phyloP scores from a whole-genome alignment of 2,888 invertebrate species.

The Rotaria magnacalcarata region DNA sequence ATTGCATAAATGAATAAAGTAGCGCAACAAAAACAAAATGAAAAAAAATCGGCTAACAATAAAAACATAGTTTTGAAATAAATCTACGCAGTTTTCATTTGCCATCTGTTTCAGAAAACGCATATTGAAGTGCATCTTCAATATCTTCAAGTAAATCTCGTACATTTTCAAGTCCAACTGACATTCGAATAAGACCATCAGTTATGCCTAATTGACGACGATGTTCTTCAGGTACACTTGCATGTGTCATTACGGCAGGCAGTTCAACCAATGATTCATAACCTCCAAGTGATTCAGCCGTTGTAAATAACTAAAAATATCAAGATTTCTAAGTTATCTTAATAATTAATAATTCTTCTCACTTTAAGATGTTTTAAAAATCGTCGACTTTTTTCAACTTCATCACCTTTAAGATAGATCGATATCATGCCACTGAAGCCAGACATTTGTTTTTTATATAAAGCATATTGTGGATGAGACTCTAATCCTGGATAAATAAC shows the following conservation, averaged over 20 bases:
- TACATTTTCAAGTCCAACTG: conserved; percentile 58
- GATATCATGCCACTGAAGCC: conserved; percentile 59
- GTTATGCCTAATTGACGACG: conserved; percentile 54
- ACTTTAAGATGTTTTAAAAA: conserved; percentile 57
- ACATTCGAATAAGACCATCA: conserved; percentile 57
- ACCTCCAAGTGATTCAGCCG: conserved; percentile 60
- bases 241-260: conserved; percentile 59
- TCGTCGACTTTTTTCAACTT: conserved; percentile 50
- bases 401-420: conserved; percentile 57
- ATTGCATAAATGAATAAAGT: neutral
- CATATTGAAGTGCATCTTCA: too few relatives aligned
- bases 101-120: too few relatives aligned
- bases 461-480: conserved; percentile 57
- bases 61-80: too few relatives aligned
- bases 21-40: too few relatives aligned
- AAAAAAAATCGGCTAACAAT: too few relatives aligned
- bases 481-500: conserved; percentile 58
- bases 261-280: conserved; percentile 43
- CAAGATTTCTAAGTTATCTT: neutral
- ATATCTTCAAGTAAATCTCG: conserved; percentile 57
- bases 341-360: neutral
- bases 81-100: too few relatives aligned
- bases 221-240: conserved; percentile 56
- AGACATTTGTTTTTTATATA: conserved; percentile 57
- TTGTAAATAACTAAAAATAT: conserved; percentile 53